Evolutionary conservation across 2,888 invertebrate genomes (phyloP), one percentile per base, ranked within the genome.

Genomic region (Xestia rhomboidea): DNA sequence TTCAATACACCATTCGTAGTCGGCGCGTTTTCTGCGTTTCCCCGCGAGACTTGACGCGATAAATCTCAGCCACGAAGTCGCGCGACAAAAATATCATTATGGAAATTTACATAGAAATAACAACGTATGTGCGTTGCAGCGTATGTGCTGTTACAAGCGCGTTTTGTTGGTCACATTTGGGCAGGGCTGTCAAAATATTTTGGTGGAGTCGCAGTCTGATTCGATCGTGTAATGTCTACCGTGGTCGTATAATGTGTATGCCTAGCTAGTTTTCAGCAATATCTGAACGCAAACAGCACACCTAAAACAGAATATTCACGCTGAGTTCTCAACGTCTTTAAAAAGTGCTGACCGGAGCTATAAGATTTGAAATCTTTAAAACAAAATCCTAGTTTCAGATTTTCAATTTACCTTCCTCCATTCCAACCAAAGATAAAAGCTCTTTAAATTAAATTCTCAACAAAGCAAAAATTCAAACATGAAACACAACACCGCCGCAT

Each of bases 21-120:
- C 85, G 68, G 69, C 76, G 80, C 77, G 72, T 79, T 78, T 82
- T 79, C 87, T 89, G 85, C 79, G 88, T 64, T 70, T 49, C 83
- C 91, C 89, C 90, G 82, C 84, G 90, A 90, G 91, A 89, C 89
- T 77, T 82, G 81, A 85, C 87, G 91, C 91, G 91, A 92, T 95
- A 95, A 95, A 95, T 95, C 95, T 93, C 90, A 68, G 87, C 92
- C 93, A 89, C 93, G 64, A 92, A 94, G 92, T 93, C 91, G 92
- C 91, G 94, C 95, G 95, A 95, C 95, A 96, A 95, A 96, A 96
- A 95, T 96, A 95, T 95, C 95, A 96, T 96, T 96, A 96, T 94
- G 94, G 92, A 94, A 95, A 96, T 96, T 95, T 94, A 91, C 94
- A 94, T 94, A 93, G 95, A 94, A 95, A 96, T 96, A 95, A 96